Evolutionary conservation across 2,888 invertebrate species (phyloP), one percentile per base, ranked within the genome.

Genomic region (Hydroisotoma schaefferi): DNA sequence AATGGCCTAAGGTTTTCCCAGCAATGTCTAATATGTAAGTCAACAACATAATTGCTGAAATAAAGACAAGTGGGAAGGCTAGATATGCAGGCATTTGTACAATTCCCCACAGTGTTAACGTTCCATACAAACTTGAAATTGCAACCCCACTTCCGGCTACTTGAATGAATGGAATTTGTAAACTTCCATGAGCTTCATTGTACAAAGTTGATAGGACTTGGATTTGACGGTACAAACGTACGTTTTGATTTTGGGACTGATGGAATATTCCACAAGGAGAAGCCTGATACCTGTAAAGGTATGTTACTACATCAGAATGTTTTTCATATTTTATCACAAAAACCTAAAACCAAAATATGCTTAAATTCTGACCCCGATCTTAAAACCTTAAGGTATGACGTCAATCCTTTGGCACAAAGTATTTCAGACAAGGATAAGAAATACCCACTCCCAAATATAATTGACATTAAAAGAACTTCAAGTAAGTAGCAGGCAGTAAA

Each of bases 1-100:
- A 58, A 2, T 52, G 2, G 1, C 25, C n/a, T 15, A 52, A 37
- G 10, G 52, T 58, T 26, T 43, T 43, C 8, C 58, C 52, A 6
- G 52, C 58, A 15, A 18, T 22, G n/a, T 52, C 53, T 12, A 52
- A 18, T 5, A 58, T 15, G 20, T 10, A 40, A 4, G 20, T 15
- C 5, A 40, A 5, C 4, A 40, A 5, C 5, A 20, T 40, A 5
- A 20, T 4, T 15, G n/a, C 5, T 5, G 40, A 15, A 5, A 40
- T 40, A 15, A 40, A 15, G 8, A 40, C 5, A 8, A 20, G n/a
- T 40, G 40, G 40, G n/a, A 40, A 40, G 15, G 20, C 5, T 15
- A 40, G n/a, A 40, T 40, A 40, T 4, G 5, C 40, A 10, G n/a
- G 40, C 8, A 40, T 8, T 40, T 15, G n/a, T 18, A 40, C 5